Conservation (phyloP, 2,888 invertebrate genomes). For the Drosophila leonis region DNA sequence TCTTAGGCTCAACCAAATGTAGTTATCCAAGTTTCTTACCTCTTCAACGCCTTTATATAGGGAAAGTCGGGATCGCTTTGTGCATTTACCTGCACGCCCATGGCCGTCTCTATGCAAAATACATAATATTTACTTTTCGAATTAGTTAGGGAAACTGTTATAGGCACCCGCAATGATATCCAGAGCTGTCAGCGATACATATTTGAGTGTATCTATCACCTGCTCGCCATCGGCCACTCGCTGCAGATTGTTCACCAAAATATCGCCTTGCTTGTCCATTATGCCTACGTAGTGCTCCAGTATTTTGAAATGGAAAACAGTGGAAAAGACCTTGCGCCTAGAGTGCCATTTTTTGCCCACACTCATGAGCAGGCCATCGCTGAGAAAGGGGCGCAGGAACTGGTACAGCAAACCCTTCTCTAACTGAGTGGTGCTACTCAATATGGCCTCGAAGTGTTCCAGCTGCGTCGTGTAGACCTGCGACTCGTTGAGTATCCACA, state of each 20-base stretch:
- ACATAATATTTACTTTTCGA: neutral
- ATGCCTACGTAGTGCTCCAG: constrained; percentile 90
- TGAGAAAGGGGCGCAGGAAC: constrained; percentile 72
- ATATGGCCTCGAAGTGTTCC: constrained; percentile 84
- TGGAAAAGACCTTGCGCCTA: constrained; percentile 90
- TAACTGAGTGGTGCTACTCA: constrained; percentile 74
- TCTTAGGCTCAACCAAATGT: neutral
- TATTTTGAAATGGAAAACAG: constrained; percentile 92
- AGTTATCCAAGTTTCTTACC: constrained; percentile 83
- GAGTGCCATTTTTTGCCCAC: constrained; percentile 87
- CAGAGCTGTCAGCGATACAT: constrained; percentile 87
- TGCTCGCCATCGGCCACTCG: constrained; percentile 79
- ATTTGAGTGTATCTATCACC: constrained; percentile 87
- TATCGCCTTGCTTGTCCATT: constrained; percentile 88
- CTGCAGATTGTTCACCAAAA: constrained; percentile 87
- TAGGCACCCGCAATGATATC: constrained; percentile 86
- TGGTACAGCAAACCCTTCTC: constrained; percentile 78
- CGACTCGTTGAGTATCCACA: constrained; percentile 85
- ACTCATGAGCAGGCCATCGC: constrained; percentile 77
- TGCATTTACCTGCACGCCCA: constrained; percentile 79
- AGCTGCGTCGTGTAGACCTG: constrained; percentile 85
- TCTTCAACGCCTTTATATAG: constrained; percentile 90
- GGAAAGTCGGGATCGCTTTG: constrained; percentile 88
- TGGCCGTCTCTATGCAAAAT: constrained; percentile 66
- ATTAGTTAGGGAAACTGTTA: too few species aligned